Base-by-base conservation (phyloP, 2,797 vertebrate species). In the Salmo trutta region DNA sequence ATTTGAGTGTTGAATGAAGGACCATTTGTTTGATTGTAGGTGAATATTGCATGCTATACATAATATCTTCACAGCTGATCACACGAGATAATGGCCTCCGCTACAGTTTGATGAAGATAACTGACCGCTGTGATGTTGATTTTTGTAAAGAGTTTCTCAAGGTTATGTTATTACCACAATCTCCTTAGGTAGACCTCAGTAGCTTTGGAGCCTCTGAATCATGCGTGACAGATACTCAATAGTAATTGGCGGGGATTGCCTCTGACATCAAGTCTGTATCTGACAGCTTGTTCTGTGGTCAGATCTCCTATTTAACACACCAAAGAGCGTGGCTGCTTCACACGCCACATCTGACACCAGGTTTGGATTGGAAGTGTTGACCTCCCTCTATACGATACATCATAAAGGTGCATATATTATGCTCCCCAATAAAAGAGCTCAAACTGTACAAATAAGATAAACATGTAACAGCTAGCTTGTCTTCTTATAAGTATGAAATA, bases 231-330 rank as follows among this genome's bases (percentile, higher is more conserved):
- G 95, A 95, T 96, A 94, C 93, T 96, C 95, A 95, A 95, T 95
- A 96, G 95, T 96, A 94, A 95, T 91, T 94, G 95, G 92, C 91
- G 91, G 93, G 92, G 93, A 94, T 96, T 94, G 94, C 93, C 93
- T 94, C 93, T 95, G 96, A 95, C 94, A 93, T 92, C 91, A 96
- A 96, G 95, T 93, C 92, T 94, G 88, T 93, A 91, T 92, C 91
- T 96, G 95, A 96, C 95, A 96, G 95, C 91, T 96, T 96, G 96
- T 97, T 97, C 96, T 96, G 90, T 93, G 93, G 95, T 96, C 95
- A 96, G 94, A 95, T 96, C 95, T 95, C 93, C 95, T 94, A 95
- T 95, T 96, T 95, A 96, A 95, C 96, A 96, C 95, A 96, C 97
- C 95, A 96, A 96, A 96, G 95, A 91, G 93, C 93, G 91, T n/a